Conservation (phyloP, 2,888 invertebrate genomes). For the Buathra laborator region DNA sequence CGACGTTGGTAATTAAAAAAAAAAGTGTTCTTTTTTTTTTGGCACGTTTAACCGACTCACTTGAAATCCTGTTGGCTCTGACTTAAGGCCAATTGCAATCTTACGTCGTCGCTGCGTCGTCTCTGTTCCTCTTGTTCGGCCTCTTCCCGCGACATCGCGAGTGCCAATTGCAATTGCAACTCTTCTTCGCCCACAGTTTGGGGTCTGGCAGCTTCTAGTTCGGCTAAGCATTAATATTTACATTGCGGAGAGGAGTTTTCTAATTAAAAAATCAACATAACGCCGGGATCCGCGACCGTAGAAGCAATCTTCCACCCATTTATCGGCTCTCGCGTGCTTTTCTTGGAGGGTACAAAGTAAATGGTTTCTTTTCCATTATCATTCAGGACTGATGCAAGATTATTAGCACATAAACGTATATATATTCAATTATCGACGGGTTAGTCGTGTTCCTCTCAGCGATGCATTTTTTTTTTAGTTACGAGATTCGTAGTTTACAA, state of each 20-base stretch:
- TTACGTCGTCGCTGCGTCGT: conserved; percentile 97
- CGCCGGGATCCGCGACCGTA: conserved; percentile 52
- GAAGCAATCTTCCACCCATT: conserved; percentile 11
- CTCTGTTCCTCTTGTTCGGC: conserved; percentile 98
- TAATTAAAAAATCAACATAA: conserved; percentile 71
- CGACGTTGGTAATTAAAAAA: not conserved
- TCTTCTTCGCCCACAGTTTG: conserved; percentile 99
- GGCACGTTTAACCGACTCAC: conserved; percentile 85
- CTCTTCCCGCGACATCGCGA: conserved; percentile 99
- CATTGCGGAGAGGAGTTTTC: conserved; percentile 69
- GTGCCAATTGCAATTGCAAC: conserved; percentile 97
- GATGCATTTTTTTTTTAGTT: not conserved
- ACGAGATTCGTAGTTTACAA: too few relatives aligned
- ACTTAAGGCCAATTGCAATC: conserved; percentile 97
- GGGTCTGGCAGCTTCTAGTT: conserved; percentile 97
- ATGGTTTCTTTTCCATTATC: conserved; percentile 14
- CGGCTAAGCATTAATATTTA: conserved; percentile 85
- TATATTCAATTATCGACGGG: not conserved
- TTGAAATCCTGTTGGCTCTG: conserved; percentile 97
- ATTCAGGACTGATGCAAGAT: conserved; percentile 24
- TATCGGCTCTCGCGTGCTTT: conserved; percentile 13
- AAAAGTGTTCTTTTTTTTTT: not conserved
- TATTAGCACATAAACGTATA: conserved; percentile 2
- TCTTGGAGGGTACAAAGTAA: conserved; percentile 1
- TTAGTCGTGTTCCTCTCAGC: not conserved